Base-by-base conservation (phyloP, 2,797 vertebrate species). In the Poeciliopsis infans region DNA sequence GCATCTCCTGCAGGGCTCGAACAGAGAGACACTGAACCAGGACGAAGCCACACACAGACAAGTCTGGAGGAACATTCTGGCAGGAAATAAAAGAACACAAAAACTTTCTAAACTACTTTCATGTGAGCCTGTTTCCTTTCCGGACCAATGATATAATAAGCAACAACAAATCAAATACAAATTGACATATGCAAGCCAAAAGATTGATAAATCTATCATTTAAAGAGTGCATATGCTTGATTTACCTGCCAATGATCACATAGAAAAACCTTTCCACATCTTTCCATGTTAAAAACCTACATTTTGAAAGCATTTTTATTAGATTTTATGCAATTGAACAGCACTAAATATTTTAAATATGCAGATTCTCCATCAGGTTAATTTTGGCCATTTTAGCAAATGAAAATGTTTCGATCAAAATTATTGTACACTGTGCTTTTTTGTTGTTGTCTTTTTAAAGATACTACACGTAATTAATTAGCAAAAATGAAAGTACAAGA, bases 1-100 rank as follows among this genome's bases (percentile, higher is more conserved):
- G 84, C 93, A 92, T 96, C 86, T 96, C 94, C 85, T 96, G 94
- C 79, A 96, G 93, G 23, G 95, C 95, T 82, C 95, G 86, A n/a
- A 96, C 94, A 41, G 95, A 96, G 55, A 95, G 90, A 88, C 95
- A 95, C 85, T 93, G 92, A 70, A 92, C 92, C 83, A 96, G 85
- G 78, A 96, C 81, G 28, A 96, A 96, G 79, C 93, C 92, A 82
- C 95, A 96, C 1, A 95, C 82, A 13, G 93, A 95, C 83, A 96
- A 82, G 74, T 96, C 95, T 79, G 95, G 94, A 11, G 95, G 95
- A 86, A 96, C 94, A 92, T 96, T 96, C 96, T 96, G 87, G 31
- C 25, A 78, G 61, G 75, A 86, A 43, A 70, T 71, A 20, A 77
- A 70, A 43, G 33, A 43, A 72, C 13, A 78, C 16, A 33, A 2